These are phyloP conservation scores for Orestias chungarensis DNA, from an alignment of 2,797 vertebrate species.

Conservation along the genomic window DNA sequence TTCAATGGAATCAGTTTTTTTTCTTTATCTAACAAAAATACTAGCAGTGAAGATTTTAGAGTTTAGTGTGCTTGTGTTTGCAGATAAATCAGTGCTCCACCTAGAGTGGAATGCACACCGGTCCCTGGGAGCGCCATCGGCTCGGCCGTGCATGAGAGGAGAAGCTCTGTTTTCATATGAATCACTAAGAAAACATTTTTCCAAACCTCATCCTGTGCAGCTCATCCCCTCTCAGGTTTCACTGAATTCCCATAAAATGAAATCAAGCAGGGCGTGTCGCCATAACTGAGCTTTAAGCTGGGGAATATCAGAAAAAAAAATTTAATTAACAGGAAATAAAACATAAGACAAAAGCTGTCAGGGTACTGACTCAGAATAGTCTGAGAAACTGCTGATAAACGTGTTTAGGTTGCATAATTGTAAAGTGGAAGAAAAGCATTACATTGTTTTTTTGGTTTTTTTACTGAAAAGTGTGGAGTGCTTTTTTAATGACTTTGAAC, in stretches of 20 bases:
- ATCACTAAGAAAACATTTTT: slow-evolving; percentile 56
- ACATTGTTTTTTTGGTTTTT: not conserved
- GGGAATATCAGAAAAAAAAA: slow-evolving; percentile 43
- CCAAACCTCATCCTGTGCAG: slow-evolving; percentile 47
- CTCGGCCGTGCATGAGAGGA: slow-evolving; percentile 25
- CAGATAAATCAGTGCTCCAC: slow-evolving; percentile 40
- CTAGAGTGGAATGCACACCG: slow-evolving; percentile 35
- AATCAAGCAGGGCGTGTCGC: slow-evolving; percentile 64
- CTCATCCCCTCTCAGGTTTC: slow-evolving; percentile 66
- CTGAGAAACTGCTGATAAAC: slow-evolving; percentile 1
- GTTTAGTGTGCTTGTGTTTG: slow-evolving; percentile 14
- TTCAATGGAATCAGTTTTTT: slow-evolving; percentile 22
- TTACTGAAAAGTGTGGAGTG: not conserved
- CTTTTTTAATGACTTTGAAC: not conserved
- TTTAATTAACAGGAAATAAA: slow-evolving; percentile 27
- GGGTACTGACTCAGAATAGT: no score
- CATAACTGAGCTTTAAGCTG: slow-evolving; percentile 39
- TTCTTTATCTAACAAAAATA: slow-evolving; percentile 21
- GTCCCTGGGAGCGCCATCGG: slow-evolving; percentile 26
- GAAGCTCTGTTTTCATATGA: slow-evolving; percentile 38
- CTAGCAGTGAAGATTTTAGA: slow-evolving; percentile 26
- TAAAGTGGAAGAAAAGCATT: not conserved
- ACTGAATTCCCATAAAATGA: slow-evolving; percentile 66
- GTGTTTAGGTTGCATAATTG: no score
- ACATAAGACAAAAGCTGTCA: no score